Base-by-base conservation (phyloP, 2,888 invertebrate genomes). In the Lithophane ornitopus region DNA sequence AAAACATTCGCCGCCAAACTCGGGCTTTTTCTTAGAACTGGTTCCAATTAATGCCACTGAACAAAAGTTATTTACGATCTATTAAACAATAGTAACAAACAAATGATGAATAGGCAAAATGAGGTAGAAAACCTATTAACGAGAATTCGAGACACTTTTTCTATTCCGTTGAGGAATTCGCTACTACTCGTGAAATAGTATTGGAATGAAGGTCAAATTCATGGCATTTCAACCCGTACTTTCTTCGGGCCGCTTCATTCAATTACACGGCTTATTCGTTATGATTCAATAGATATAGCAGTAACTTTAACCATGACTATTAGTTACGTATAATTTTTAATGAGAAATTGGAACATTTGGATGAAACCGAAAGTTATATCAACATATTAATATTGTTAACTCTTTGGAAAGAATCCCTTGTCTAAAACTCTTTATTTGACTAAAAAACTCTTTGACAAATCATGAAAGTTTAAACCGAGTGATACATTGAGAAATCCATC, bases 211-310 rank as follows among this genome's bases (percentile, higher is more conserved):
- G 88, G 81, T 81, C 87, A 79, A 88, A 81, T 87, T 87, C 80
- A 80, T 78, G 83, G 85, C 80, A 88, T 89, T 84, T 74, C 84
- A 87, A 90, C 88, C 73, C 82, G 81, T 85, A 93, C 94, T 94
- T 95, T 94, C 93, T 91, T 94, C 90, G 89, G 86, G 82, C 89
- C 87, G 88, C 85, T 91, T 94, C 90, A 92, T 91, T 90, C 87
- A 93, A 94, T 95, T 93, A 93, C 91, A 94, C 88, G 93, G 92
- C 87, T 93, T 93, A 92, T 92, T 90, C 85, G 89, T 90, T 92
- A 91, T 90, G 91, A 92, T 90, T 85, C 91, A 93, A 91, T 84
- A 22, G 49, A 49, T 22, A 91, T n/a, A n/a, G n/a, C 85, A 89
- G 85, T 91, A 89, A 89, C 84, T 88, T 80, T 70, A 82, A 85